A percentile compares a stretch with the other conserved stretches of the same genome.
These are phyloP conservation scores for Clavelina lepadiformis DNA, from an alignment of 23 tunicate species.

Conservation along the genomic window DNA sequence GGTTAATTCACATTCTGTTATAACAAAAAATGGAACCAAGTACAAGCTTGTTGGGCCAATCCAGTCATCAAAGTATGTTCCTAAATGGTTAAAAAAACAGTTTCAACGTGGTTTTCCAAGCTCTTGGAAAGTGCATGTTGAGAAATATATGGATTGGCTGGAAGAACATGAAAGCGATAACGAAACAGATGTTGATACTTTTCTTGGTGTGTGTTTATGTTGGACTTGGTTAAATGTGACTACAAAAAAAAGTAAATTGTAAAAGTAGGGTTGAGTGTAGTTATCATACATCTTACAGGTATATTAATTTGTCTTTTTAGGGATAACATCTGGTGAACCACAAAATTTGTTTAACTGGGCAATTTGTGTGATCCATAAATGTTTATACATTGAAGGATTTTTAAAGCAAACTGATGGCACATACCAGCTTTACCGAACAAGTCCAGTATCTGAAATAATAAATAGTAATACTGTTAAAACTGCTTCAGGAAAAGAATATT, in stretches of 20 bases:
- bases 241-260: too few species aligned
- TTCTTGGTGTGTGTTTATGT: too few species aligned
- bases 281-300: too few species aligned
- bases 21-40: conserved; percentile 9
- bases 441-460: conserved; percentile 17
- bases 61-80: conserved; percentile 19
- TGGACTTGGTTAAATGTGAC: too few species aligned
- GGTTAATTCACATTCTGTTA: conserved; percentile 26
- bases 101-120: conserved; percentile 33
- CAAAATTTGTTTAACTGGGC: conserved; percentile 16
- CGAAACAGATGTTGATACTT: conserved; percentile 17
- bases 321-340: too few species aligned
- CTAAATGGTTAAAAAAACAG: conserved; percentile 26
- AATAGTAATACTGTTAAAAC: conserved; percentile 4
- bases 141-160: conserved; percentile 34
- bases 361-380: conserved; percentile 2
- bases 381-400: conserved; percentile 28
- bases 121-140: conserved; percentile 19
- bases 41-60: conserved; percentile 33
- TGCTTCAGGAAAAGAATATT: conserved; percentile 16
- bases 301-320: too few species aligned
- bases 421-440: conserved; percentile 27
- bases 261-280: too few species aligned
- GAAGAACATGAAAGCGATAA: conserved; percentile 14
- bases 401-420: neutral